phyloP scores from a whole-genome alignment of 2,113 vertebrate species.

The Atlantisia rogersi region DNA sequence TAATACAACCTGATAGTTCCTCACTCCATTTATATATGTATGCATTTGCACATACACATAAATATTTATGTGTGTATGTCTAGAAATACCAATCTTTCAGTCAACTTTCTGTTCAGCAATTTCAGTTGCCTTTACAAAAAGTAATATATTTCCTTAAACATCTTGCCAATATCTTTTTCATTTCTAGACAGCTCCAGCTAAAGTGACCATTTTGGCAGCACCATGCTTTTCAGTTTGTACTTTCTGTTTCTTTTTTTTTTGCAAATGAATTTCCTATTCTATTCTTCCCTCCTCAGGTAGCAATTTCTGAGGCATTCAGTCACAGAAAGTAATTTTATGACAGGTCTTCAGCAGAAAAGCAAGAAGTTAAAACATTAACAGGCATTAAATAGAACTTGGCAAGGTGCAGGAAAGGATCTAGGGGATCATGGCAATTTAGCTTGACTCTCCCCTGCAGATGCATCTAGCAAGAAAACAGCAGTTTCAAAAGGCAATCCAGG shows the following conservation, averaged over 20 bases:
- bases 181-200: not conserved
- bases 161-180: not conserved
- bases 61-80: not conserved
- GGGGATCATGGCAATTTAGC: not conserved
- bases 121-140: not conserved
- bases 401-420: not conserved
- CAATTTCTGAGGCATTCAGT: not conserved
- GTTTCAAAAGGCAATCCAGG: not conserved
- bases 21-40: not conserved
- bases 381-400: not conserved
- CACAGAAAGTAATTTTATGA: not conserved
- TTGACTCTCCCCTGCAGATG: not conserved
- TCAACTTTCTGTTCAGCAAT: not conserved
- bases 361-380: not conserved
- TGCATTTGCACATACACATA: not conserved
- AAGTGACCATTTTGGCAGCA: not conserved
- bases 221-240: not conserved
- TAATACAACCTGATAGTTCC: not conserved
- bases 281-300: not conserved
- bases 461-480: not conserved
- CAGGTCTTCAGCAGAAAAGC: rapidly evolving
- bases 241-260: not conserved
- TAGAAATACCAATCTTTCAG: not conserved
- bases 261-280: not conserved
- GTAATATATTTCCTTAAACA: not conserved